Evolutionary conservation across 1,140 invertebrate species (phyloP).

Genomic region (Drosophila persimilis): DNA sequence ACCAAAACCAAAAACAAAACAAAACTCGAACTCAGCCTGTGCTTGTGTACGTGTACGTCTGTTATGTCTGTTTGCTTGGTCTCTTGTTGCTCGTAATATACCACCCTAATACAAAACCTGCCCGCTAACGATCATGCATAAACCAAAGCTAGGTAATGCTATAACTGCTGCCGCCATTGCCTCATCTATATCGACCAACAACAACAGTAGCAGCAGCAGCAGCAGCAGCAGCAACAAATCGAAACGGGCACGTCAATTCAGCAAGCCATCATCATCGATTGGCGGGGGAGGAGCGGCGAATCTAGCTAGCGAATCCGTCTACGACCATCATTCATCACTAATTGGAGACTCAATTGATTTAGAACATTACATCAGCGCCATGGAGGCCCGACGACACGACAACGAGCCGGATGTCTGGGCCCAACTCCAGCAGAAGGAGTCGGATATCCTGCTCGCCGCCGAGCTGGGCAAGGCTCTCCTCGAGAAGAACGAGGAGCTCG

Average conservation of each 20-base stretch:
- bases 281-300: constrained; percentile 12
- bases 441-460: constrained; percentile 95
- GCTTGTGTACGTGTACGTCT: constrained; percentile 19
- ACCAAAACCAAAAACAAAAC: constrained; percentile 7
- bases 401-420: constrained; percentile 89
- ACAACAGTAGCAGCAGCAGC: constrained; percentile 44
- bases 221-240: constrained; percentile 42
- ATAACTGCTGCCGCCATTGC: constrained; percentile 79
- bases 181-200: constrained; percentile 76
- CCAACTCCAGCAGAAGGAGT: constrained; percentile 95
- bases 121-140: constrained; percentile 79
- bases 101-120: constrained; percentile 2
- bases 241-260: constrained; percentile 48
- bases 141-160: constrained; percentile 75
- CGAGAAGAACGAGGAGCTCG: constrained; percentile 96
- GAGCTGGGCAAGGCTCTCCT: constrained; percentile 97
- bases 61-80: constrained; percentile 66
- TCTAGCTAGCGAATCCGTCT: constrained; percentile 41
- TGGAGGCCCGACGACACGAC: constrained; percentile 83
- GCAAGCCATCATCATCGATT: constrained; percentile 7
- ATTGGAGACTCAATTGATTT: constrained; percentile 82
- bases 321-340: constrained; percentile 67
- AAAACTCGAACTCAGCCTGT: constrained; percentile 17
- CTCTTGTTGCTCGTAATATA: constrained; percentile 63
- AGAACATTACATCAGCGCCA: constrained; percentile 85